A percentile compares a stretch with the other conserved stretches of the same genome.
These are phyloP conservation scores for Lindbergichthys nudifrons DNA, from an alignment of 2,797 vertebrate genomes.

Conservation along the genomic window DNA sequence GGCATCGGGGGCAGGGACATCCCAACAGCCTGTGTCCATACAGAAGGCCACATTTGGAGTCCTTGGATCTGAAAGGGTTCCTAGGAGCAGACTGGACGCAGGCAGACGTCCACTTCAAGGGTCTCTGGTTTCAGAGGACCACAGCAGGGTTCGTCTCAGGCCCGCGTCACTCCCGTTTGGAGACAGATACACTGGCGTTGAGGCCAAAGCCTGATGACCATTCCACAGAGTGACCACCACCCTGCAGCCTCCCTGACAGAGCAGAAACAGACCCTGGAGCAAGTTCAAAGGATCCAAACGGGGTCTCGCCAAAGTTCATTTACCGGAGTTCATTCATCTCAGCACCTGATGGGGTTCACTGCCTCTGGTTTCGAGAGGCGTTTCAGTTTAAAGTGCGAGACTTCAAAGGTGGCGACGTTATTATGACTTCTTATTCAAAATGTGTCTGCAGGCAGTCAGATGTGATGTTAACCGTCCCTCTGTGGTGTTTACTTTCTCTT, in stretches of 20 bases:
- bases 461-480: conserved; percentile 7
- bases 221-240: conserved; percentile 75
- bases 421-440: conserved; percentile 42
- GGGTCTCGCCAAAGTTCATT: conserved; percentile 80
- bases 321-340: conserved; percentile 78
- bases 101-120: conserved; percentile 97
- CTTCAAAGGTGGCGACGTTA: conserved; percentile 71
- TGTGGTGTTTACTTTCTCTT: neutral
- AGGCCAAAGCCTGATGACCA: conserved; percentile 79
- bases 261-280: conserved; percentile 79
- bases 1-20: conserved; percentile 64
- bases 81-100: conserved; percentile 86
- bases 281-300: conserved; percentile 81
- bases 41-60: conserved; percentile 86
- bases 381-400: conserved; percentile 63
- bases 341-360: conserved; percentile 73
- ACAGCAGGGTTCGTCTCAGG: conserved; percentile 93
- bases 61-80: conserved; percentile 83
- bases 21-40: conserved; percentile 85
- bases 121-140: conserved; percentile 97
- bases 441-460: conserved; percentile 35
- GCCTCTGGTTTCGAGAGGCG: conserved; percentile 55
- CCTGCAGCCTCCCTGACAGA: conserved; percentile 68
- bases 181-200: conserved; percentile 90
- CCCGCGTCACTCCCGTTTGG: conserved; percentile 81